Conservation (phyloP, 1,140 invertebrate species). For the Drosophila jambulina region DNA sequence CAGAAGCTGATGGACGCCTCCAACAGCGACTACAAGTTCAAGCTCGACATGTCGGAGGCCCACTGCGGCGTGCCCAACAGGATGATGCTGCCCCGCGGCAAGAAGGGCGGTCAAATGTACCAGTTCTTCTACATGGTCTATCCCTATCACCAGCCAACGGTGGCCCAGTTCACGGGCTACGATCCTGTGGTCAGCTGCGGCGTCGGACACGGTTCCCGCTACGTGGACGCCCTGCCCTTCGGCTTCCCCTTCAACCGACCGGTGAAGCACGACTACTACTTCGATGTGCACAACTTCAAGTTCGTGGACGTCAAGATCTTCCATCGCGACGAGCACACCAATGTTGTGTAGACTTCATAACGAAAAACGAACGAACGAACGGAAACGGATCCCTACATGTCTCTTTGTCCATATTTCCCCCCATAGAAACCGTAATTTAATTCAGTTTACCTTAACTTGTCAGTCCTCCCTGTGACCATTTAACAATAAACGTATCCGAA, state of each 20-base stretch:
- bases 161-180: conserved; percentile 70
- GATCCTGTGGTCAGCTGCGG: conserved; percentile 80
- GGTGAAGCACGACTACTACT: conserved; percentile 86
- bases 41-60: conserved; percentile 85
- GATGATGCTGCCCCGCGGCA: conserved; percentile 89
- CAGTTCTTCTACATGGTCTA: conserved; percentile 89
- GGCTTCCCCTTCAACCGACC: conserved; percentile 90
- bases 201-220: conserved; percentile 83
- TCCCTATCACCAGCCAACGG: conserved; percentile 85
- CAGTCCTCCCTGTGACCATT: conserved; percentile 29
- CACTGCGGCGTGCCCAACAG: conserved; percentile 88
- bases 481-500: conserved; percentile 13
- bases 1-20: conserved; percentile 80
- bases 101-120: conserved; percentile 87
- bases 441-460: conserved; percentile 29
- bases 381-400: conserved; percentile 19
- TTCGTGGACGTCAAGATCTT: conserved; percentile 88
- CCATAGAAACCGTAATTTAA: conserved; percentile 44
- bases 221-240: conserved; percentile 86
- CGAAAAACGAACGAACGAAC: conserved; percentile 28
- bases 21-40: conserved; percentile 86
- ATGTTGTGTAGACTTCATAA: conserved; percentile 56
- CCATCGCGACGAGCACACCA: conserved; percentile 86
- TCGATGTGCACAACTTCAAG: conserved; percentile 88
- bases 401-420: conserved; percentile 20